Base-by-base conservation (phyloP, 2,888 invertebrate species). In the Papilio demoleus region DNA sequence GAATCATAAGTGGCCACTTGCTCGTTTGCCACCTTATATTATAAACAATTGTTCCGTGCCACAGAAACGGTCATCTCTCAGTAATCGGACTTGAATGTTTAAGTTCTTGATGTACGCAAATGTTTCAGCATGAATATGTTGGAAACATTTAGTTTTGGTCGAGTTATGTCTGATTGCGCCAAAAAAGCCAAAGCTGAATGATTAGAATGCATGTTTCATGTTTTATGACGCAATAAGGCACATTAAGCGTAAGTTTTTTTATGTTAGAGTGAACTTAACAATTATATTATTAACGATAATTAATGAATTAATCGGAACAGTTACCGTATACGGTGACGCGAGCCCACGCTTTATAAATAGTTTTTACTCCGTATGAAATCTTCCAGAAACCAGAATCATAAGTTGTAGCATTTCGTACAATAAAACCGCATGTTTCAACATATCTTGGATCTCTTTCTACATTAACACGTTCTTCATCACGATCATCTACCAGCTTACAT, bases 291-390 rank as follows among this genome's bases (percentile, higher is more conserved):
- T 58, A 36, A 17, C 53, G 17, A 24, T 60, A 62, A 61, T 42
- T 42, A 36, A 14, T 61, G 62, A 42, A 36, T 58, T 36, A 45
- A 68, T 31, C 19, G 27, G 31, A 45, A 62, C 9, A 67, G 31
- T 86, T 84, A 89, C 87, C 86, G 71, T 75, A 72, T 22, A 89
- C 83, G 60, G 67, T 74, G 2, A 90, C 82, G 24, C 73, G 45
- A 67, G 86, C 76, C 17, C 71, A 67, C 1, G 87, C 87, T 76
- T 73, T 81, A 68, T 85, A 83, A 36, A 73, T 73, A 2, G 84
- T 82, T 68, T 65, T 74, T n/a, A 75, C 72, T 70, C 87, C 89
- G 70, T 82, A 88, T 1, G 74, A 72, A 60, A 91, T 88, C 42
- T 76, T 71, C 89, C 90, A 91, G 17, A 62, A 67, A 62, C 91